phyloP scores from a whole-genome alignment of 2,888 invertebrate genomes.

The Byasa hedistus region DNA sequence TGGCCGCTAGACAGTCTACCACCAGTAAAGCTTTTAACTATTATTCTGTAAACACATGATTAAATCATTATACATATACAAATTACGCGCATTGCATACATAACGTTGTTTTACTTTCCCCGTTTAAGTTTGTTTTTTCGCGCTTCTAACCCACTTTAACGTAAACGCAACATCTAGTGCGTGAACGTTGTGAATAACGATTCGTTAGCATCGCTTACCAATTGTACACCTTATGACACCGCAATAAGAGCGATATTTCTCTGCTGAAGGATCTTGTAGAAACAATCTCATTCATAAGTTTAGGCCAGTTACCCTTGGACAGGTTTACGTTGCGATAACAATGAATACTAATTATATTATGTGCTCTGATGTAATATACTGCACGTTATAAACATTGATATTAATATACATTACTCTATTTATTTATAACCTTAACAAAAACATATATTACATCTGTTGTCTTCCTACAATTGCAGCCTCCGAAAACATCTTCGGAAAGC shows the following conservation, averaged over 20 bases:
- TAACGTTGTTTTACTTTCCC: constrained; percentile 21
- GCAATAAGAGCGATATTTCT: not conserved
- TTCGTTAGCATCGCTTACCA: constrained; percentile 32
- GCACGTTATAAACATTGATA: not conserved
- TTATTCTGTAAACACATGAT: not conserved
- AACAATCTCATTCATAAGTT: constrained; percentile 44
- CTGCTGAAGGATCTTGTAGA: constrained; percentile 5
- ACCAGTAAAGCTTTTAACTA: not conserved
- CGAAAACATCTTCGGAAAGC: too few relatives aligned
- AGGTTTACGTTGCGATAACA: constrained; percentile 31
- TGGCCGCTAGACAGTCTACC: too few relatives aligned
- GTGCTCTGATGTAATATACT: not conserved
- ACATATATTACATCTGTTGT: too few relatives aligned
- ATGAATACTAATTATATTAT: constrained; percentile 10
- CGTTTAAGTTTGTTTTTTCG: constrained; percentile 47
- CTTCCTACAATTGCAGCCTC: too few relatives aligned
- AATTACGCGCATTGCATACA: constrained; percentile 10
- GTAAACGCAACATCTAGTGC: constrained; percentile 64
- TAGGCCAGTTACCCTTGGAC: constrained; percentile 42
- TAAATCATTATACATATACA: not conserved
- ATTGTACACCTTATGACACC: not conserved
- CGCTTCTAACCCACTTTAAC: constrained; percentile 65
- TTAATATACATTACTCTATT: too few relatives aligned
- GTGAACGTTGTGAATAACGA: constrained; percentile 60
- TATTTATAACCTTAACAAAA: too few relatives aligned